Evolutionary conservation across 2,797 vertebrate genomes (phyloP), one percentile per base, ranked within the genome.

Genomic region (Spatula versicolor): DNA sequence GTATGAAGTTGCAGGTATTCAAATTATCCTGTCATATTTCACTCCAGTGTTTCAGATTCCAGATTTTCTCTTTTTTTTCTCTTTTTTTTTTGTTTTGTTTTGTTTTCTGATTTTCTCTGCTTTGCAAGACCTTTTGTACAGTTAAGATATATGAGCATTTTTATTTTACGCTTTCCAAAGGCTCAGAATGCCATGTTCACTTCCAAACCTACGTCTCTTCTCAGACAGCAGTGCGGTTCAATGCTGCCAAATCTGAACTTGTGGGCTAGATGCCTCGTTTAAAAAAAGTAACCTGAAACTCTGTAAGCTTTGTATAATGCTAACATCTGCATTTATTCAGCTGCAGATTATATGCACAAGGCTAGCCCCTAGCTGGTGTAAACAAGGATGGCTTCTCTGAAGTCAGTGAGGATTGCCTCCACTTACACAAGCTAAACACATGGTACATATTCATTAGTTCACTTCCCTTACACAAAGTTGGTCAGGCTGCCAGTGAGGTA

Each of bases 271-370:
- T 87, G 85, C 55, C 55, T 94, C 89, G 22, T 95, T 87, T 90
- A 64, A 78, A 91, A 94, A 96, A 88, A 43, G 87, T 80, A 96
- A 90, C 60, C 62, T 88, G 94, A 96, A 97, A 86, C 48, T 76
- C 72, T 62, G 58, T 77, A 87, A 62, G 55, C 72, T 89, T 84
- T 88, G 77, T 76, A 64, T 71, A 96, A 91, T 89, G 80, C 86
- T 94, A 91, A 92, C 84, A 96, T 97, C 92, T 74, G 75, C 93
- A 93, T 79, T 93, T 66, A 80, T 94, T 95, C 43, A 88, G 63
- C 59, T 83, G 85, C 91, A 96, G 96, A 93, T 90, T 86, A 86
- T 21, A 94, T 89, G 94, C 89, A 82, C 26, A 20, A 84, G 48
- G 56, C 60, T 56, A 90, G 56, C 37, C 94, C 59, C 83, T 93